These are phyloP conservation scores for Coluber constrictor DNA, from an alignment of 2,797 vertebrate species.

Conservation along the genomic window DNA sequence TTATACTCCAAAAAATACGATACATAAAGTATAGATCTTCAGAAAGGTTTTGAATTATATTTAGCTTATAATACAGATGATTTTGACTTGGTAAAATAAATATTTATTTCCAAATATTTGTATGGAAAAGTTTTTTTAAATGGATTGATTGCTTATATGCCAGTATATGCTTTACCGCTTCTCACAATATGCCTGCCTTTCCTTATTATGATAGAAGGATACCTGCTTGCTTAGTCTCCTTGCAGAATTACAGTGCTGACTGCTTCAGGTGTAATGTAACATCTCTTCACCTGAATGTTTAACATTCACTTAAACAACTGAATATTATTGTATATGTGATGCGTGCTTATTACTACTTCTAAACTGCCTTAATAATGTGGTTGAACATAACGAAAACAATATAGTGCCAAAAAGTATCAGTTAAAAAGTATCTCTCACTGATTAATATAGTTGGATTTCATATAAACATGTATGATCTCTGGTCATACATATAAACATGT, in stretches of 20 bases:
- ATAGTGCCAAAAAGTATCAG: background rate
- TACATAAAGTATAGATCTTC: background rate
- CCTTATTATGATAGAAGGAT: background rate
- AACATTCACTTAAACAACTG: background rate
- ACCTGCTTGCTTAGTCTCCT: background rate
- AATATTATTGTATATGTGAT: background rate
- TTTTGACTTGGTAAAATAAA: background rate
- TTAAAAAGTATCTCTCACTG: background rate
- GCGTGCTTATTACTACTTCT: background rate
- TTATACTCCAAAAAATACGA: too few species aligned
- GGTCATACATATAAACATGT: background rate
- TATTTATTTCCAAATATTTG: background rate
- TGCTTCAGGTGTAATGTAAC: background rate
- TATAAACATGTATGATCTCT: background rate
- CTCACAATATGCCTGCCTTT: background rate
- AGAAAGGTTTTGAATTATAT: background rate
- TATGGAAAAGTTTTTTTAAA: too few species aligned
- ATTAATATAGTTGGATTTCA: background rate
- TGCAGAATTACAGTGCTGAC: background rate
- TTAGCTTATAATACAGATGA: background rate
- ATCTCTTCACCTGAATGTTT: background rate
- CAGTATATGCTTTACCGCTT: background rate
- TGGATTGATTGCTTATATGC: background rate
- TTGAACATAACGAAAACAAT: background rate
- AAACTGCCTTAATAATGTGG: background rate